Evolutionary conservation across 2,888 invertebrate species (phyloP), one percentile per base, ranked within the genome.

Genomic region (Argynnis bischoffii): DNA sequence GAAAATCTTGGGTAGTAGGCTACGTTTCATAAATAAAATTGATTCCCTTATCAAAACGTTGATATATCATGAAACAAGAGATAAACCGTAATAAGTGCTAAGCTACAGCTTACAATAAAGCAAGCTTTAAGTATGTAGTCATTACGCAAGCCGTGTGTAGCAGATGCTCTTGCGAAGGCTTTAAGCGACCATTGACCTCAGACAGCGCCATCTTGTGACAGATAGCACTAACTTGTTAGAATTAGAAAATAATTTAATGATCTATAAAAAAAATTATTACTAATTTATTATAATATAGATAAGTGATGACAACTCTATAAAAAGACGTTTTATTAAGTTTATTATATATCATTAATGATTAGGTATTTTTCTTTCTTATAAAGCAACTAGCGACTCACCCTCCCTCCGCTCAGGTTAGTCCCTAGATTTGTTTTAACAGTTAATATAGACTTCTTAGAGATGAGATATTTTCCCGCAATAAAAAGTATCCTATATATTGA

Each of bases 121-220:
- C 59, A 66, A 66, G 54, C 53, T 55, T 56, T 67, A 69, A 69
- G 41, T 66, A 60, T 65, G 67, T 60, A 41, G 55, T 61, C 71
- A 71, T 72, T 72, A 71, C 72, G 72, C 71, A 72, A 72, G 72
- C 41, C 35, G 46, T 74, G 72, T 69, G 72, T 70, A 73, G 77
- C 72, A 69, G 72, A 75, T 74, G 77, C 72, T 75, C 71, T 56
- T 66, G 74, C 72, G 76, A 79, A 79, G 78, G 79, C 78, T 75
- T 74, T 64, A 46, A 6, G 72, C 55, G 81, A 67, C 69, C 78
- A 66, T 67, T 74, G 77, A 79, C 78, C 79, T 70, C 68, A 41
- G 26, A 64, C 53, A 67, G 35, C 72, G 72, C 74, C 70, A 72
- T 77, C 76, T 76, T 69, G 69, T 55, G 66, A 53, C 50, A 13